Conservation (phyloP, 2,113 vertebrate species). For the Zingel zingel region DNA sequence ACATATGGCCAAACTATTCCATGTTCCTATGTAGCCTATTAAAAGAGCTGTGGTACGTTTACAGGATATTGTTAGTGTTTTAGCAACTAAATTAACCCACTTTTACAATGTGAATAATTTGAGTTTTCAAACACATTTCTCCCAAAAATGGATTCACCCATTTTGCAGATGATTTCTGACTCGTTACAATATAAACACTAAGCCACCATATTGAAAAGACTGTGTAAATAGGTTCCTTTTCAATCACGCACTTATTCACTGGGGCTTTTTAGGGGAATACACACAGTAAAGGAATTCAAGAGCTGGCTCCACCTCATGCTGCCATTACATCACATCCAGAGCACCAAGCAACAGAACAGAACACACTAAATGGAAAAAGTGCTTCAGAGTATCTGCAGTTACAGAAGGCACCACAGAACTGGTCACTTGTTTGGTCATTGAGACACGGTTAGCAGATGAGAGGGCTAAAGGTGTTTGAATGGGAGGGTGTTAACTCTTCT, state of each 20-base stretch:
- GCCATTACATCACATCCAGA: constrained; percentile 62
- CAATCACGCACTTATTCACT: constrained; percentile 13
- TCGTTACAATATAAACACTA: background rate
- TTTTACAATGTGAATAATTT: constrained; percentile 4
- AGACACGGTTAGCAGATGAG: background rate
- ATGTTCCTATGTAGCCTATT: constrained; percentile 2
- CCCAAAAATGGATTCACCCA: background rate
- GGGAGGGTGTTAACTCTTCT: constrained; percentile 7
- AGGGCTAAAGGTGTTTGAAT: background rate
- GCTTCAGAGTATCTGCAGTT: constrained; percentile 43
- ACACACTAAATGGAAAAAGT: constrained; percentile 69
- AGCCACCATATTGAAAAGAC: background rate
- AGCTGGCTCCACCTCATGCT: constrained; percentile 58
- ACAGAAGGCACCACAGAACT: background rate
- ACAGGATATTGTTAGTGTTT: background rate
- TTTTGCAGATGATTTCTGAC: background rate
- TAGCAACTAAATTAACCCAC: background rate
- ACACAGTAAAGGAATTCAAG: constrained; percentile 61
- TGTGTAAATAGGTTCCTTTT: background rate
- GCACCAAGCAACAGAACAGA: constrained; percentile 65
- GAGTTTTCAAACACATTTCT: background rate
- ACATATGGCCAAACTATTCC: background rate
- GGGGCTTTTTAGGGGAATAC: constrained; percentile 55
- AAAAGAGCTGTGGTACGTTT: background rate
- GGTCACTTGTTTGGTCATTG: background rate